Base-by-base conservation (phyloP, 2,888 invertebrate genomes). In the Venusia cambrica region DNA sequence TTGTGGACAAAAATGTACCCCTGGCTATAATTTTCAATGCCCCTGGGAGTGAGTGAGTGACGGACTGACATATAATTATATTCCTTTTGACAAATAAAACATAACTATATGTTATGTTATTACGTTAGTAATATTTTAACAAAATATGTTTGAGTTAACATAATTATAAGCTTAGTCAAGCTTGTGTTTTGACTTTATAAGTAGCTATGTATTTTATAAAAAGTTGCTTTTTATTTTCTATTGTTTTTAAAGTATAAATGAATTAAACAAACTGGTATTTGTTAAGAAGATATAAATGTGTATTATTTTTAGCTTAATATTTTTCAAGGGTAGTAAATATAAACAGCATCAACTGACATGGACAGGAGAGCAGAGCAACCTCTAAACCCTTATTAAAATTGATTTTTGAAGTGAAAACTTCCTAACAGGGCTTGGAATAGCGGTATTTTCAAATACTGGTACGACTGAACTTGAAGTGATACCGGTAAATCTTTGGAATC, bases 191-290 rank as follows among this genome's bases (percentile, higher is more conserved):
- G 48, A 45, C 51, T 48, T 46, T 48, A 47, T 43, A 43, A 12
- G 16, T 48, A 51, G 48, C 32, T 38, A 40, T 44, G 38, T 48
- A 52, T 57, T 59, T 58, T 58, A 55, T 56, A 54, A 51, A 52
- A 60, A 57, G 64, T 67, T 66, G 60, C 65, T 66, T 70, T n/a
- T 70, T 69, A 62, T 66, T 65, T 66, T 67, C 53, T 66, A 64
- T 62, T 66, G 61, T 66, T 69, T 56, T 55, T 61, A 66, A 62
- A 57, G 53, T 56, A 46, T 60, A 67, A 60, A 62, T 62, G 51
- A 55, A 69, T 59, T 68, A 70, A 67, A 71, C 55, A 49, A 61
- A 62, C 52, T 57, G 41, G 43, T 48, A 56, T 54, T 52, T 55
- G 52, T 47, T 42, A 41, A 36, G 13, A 27, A 24, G 4, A 34